phyloP scores from a whole-genome alignment of 2,888 invertebrate species.

The Serrognathus titanus region DNA sequence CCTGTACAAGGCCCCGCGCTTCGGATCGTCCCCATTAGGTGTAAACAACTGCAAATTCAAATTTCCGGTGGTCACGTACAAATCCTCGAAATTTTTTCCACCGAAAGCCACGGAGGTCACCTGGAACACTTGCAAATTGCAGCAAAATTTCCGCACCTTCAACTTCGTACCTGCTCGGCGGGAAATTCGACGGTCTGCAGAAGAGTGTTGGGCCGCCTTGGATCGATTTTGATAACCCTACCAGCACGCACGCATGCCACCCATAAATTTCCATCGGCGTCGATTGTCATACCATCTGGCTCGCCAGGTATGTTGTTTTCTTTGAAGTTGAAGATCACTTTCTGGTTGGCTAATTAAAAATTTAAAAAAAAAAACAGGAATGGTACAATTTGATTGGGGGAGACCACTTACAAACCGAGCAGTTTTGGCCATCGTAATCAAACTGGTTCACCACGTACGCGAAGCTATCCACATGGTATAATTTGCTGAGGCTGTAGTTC shows the following conservation, averaged over 20 bases:
- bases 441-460: slow-evolving; percentile 65
- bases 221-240: slow-evolving; percentile 57
- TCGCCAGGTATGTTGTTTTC: slow-evolving; percentile 49
- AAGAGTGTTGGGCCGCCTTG: slow-evolving; percentile 52
- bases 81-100: slow-evolving; percentile 60
- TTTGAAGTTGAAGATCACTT: slow-evolving; percentile 56
- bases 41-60: slow-evolving; percentile 49
- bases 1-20: slow-evolving; percentile 60
- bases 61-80: slow-evolving; percentile 68
- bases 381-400: too few relatives aligned
- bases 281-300: slow-evolving; percentile 77
- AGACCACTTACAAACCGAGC: slow-evolving; percentile 48
- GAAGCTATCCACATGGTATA: slow-evolving; percentile 74
- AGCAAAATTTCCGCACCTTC: too few relatives aligned
- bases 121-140: slow-evolving; percentile 15
- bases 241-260: slow-evolving; percentile 70
- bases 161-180: slow-evolving; percentile 54
- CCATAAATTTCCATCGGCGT: slow-evolving; percentile 74
- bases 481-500: slow-evolving; percentile 61
- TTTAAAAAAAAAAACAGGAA: neutral
- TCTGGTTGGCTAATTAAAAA: slow-evolving; percentile 60
- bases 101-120: slow-evolving; percentile 71
- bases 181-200: slow-evolving; percentile 61
- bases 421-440: slow-evolving; percentile 67
- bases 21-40: slow-evolving; percentile 38